Conservation (phyloP, 2,797 vertebrate genomes). For the Calcarius lapponicus region DNA sequence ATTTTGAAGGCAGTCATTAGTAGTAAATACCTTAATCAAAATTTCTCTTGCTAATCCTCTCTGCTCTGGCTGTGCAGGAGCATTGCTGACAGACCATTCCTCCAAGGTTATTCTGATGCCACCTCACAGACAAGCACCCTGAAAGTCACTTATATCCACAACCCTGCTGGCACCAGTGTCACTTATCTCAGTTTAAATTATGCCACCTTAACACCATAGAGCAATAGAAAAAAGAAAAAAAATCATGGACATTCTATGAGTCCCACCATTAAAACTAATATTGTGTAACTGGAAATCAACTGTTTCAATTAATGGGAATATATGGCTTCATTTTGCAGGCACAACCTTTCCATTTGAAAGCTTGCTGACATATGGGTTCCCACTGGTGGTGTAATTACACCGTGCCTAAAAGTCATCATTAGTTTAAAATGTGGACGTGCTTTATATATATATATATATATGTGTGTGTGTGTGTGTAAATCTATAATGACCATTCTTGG, state of each 20-base stretch:
- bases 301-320: constrained; percentile 53
- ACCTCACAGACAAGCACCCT: not conserved
- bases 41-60: constrained; percentile 51
- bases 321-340: constrained; percentile 46
- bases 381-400: constrained; percentile 33
- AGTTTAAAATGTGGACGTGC: constrained; percentile 1
- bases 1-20: constrained; percentile 56
- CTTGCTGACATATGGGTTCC: constrained; percentile 21
- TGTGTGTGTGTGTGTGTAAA: too few species aligned
- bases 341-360: constrained; percentile 44
- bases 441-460: not conserved
- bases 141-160: not conserved
- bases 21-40: constrained; percentile 58
- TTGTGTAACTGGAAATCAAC: constrained; percentile 47
- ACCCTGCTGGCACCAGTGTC: not conserved
- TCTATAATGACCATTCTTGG: not conserved
- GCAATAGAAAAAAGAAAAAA: not conserved
- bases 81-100: constrained; percentile 31
- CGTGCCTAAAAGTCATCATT: constrained; percentile 37
- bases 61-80: not conserved
- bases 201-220: not conserved
- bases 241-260: not conserved
- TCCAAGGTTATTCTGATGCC: constrained; percentile 44
- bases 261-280: constrained; percentile 39
- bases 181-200: not conserved